These are phyloP conservation scores for Ibycter americanus DNA, from an alignment of 2,797 vertebrate species.

Conservation along the genomic window DNA sequence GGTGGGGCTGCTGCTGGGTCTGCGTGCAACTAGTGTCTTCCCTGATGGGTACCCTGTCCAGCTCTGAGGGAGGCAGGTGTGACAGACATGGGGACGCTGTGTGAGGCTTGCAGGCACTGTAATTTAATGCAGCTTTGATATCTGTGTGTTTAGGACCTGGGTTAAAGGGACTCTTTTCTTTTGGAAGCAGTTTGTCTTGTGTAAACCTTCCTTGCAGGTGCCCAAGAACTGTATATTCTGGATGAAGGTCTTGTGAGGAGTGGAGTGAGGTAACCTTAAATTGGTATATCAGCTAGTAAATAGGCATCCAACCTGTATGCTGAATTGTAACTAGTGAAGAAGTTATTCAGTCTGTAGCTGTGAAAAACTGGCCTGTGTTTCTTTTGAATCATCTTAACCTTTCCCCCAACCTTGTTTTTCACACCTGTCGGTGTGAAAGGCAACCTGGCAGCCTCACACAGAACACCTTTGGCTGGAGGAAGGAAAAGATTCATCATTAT, in stretches of 20 bases:
- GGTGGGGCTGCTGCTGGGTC: neutral
- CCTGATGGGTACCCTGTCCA: too few relatives aligned
- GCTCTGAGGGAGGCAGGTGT: neutral
- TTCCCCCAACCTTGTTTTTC: neutral
- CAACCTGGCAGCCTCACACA: neutral
- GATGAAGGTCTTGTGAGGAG: neutral
- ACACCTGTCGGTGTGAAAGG: neutral
- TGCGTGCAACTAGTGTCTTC: neutral
- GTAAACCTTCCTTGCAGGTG: neutral
- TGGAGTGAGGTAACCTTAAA: neutral
- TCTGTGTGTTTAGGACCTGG: neutral
- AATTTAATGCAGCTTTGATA: neutral
- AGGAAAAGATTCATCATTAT: neutral
- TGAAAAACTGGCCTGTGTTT: neutral
- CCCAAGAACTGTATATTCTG: neutral
- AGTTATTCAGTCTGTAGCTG: neutral
- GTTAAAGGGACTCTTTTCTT: neutral
- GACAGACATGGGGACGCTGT: neutral
- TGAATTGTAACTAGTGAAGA: neutral
- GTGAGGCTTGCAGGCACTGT: neutral
- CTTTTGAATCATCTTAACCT: neutral
- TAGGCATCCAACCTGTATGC: neutral
- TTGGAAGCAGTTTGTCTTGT: neutral
- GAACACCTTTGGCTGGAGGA: fast-evolving
- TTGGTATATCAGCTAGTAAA: neutral